phyloP scores from a whole-genome alignment of 2,797 vertebrate genomes.

The Xiphophorus birchmanni region DNA sequence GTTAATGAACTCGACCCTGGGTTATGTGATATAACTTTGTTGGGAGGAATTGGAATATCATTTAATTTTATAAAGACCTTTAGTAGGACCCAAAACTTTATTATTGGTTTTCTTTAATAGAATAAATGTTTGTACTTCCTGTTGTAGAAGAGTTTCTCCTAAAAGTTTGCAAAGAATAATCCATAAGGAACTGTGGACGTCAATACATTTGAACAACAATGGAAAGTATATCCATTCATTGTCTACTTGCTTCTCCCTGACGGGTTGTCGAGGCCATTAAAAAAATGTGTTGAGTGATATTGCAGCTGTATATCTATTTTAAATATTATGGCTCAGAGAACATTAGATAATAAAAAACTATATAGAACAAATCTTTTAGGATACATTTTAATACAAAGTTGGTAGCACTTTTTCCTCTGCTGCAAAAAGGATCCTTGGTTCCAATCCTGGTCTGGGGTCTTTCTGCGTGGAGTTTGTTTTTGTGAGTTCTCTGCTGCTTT shows the following conservation, averaged over 20 bases:
- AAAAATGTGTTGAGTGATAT: too few species aligned
- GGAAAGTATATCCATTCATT: not conserved
- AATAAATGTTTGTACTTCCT: not conserved
- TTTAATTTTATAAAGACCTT: slow-evolving; percentile 12
- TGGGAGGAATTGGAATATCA: slow-evolving; percentile 24
- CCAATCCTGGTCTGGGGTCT: too few species aligned
- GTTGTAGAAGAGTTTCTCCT: not conserved
- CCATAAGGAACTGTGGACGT: not conserved
- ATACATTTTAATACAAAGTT: not conserved
- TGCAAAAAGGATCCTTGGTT: too few species aligned
- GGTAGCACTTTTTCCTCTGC: too few species aligned
- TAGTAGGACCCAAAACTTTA: slow-evolving; percentile 10
- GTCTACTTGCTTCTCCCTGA: not conserved
- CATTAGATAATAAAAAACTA: not conserved
- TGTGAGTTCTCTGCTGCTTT: too few species aligned
- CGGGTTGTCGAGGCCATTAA: not conserved
- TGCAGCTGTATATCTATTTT: too few species aligned
- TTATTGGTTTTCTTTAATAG: not conserved
- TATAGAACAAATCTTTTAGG: not conserved
- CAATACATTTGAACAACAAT: not conserved
- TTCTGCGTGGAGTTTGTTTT: too few species aligned
- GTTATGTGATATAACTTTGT: slow-evolving; percentile 46
- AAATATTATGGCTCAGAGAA: too few species aligned
- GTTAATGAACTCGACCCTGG: slow-evolving; percentile 46
- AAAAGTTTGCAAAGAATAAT: slow-evolving; percentile 1